Evolutionary conservation across 2,113 vertebrate species (phyloP).

Genomic region (Mobula hypostoma): DNA sequence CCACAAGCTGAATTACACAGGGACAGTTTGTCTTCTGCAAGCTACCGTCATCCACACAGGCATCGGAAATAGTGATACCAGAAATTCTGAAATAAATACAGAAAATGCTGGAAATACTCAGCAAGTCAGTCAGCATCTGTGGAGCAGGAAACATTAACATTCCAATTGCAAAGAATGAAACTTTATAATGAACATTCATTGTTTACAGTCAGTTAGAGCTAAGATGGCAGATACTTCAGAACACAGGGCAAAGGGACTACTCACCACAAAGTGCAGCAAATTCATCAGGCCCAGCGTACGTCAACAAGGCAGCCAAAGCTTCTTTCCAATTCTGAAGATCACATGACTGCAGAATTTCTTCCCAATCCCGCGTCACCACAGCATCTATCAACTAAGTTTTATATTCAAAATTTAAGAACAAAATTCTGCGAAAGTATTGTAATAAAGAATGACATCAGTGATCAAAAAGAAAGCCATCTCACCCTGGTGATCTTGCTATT

Average conservation of each 20-base stretch:
- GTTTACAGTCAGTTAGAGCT: not conserved
- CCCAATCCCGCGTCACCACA: slow-evolving; percentile 89
- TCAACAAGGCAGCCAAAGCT: slow-evolving; percentile 86
- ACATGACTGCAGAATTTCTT: slow-evolving; percentile 82
- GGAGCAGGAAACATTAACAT: too few relatives aligned
- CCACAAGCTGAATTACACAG: too few relatives aligned
- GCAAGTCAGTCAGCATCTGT: too few relatives aligned
- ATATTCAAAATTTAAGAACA: slow-evolving; percentile 34
- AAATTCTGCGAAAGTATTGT: too few relatives aligned
- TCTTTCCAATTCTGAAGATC: slow-evolving; percentile 91
- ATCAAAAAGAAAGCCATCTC: slow-evolving; percentile 28
- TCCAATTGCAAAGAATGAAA: too few relatives aligned
- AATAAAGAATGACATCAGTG: not conserved
- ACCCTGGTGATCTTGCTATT: slow-evolving; percentile 90
- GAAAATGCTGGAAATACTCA: too few relatives aligned
- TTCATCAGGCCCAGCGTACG: slow-evolving; percentile 82
- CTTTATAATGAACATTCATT: not conserved
- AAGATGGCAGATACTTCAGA: not conserved
- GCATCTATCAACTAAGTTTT: slow-evolving; percentile 80
- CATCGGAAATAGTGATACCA: too few relatives aligned
- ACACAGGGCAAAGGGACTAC: slow-evolving; percentile 37
- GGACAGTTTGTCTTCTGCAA: too few relatives aligned
- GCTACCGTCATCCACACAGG: too few relatives aligned
- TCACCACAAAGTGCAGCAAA: slow-evolving; percentile 85
- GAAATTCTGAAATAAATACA: too few relatives aligned